Evolutionary conservation across 92 coral and sea anemone genomes (phyloP), one percentile per base, ranked within the genome.

Genomic region (Phenganax stokvisi): DNA sequence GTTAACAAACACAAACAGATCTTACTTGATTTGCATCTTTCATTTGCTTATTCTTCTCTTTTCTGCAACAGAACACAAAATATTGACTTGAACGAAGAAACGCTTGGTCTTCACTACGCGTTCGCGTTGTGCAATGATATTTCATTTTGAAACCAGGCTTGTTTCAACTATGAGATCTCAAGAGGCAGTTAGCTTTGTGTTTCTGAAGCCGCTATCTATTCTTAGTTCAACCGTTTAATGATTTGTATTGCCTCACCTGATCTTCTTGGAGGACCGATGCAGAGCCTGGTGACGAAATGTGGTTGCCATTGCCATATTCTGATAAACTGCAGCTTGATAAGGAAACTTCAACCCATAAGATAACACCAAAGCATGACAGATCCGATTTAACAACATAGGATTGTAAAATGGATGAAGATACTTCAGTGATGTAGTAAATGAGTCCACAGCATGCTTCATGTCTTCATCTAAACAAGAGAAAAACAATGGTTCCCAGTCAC

Each of bases 251-350:
- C 8, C 77, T 59, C 80, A 93, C 98, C 89, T 89, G 81, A 91
- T 89, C 82, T 92, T 93, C 87, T 90, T 94, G 56, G 92, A 86
- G 7, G 88, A 81, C 55, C 91, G 90, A 58, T 89, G 76, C 74
- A 88, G 71, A 51, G 96, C 91, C 66, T 96, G 96, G 63, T 96
- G 89, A 79, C 94, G 89, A 44, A 96, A 88, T 10, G 99, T 89
- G 9, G 91, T 76, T 1, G 96, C 92, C 64, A 86, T 76, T 31
- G 91, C 84, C 63, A 81, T 55, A 59, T 94, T 90, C 68, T 90
- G 90, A 75, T 87, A 94, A 80, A 91, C 78, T 29, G 85, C 88
- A 30, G 98, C 82, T 6, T 86, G 81, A 16, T 55, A 31, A 12
- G 94, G 88, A 56, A 76, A 70, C 53, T 85, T 74, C 57, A 88